Evolutionary conservation across 1,140 invertebrate species (phyloP).

Genomic region (Holcopasites calliopsidis): DNA sequence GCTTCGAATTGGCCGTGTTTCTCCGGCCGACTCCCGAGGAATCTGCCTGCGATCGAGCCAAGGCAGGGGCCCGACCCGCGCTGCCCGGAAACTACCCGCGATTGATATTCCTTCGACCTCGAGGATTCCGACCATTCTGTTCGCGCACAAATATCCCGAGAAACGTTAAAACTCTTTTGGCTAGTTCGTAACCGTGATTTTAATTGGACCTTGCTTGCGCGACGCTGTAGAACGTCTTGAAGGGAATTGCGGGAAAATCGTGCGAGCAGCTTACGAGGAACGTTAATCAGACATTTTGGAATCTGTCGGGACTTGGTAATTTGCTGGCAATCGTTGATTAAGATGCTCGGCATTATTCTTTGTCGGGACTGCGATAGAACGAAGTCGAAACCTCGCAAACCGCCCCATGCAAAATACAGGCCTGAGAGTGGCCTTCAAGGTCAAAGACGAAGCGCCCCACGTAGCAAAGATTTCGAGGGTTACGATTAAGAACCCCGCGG

Average conservation of each 20-base stretch:
- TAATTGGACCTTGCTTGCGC: conserved; percentile 15
- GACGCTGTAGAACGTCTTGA: neutral
- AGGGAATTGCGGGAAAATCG: conserved; percentile 11
- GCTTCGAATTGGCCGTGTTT: conserved; percentile 58
- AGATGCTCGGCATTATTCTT: neutral
- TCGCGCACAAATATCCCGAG: too few relatives aligned
- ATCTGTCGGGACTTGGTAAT: neutral
- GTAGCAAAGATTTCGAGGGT: conserved; percentile 20
- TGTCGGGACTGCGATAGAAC: too few relatives aligned
- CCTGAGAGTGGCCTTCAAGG: neutral
- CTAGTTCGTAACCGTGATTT: conserved; percentile 21
- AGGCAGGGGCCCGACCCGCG: conserved; percentile 14
- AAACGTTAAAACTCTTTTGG: too few relatives aligned
- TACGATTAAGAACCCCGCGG: conserved; percentile 38
- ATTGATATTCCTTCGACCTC: conserved; percentile 53
- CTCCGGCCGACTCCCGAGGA: conserved; percentile 32
- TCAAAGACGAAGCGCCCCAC: neutral
- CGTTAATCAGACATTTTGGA: conserved; percentile 19
- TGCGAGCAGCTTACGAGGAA: neutral
- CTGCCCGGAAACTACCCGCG: conserved; percentile 1
- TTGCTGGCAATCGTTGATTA: neutral
- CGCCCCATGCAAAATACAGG: too few relatives aligned
- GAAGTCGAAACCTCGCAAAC: too few relatives aligned
- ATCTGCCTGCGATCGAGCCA: conserved; percentile 40
- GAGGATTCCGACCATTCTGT: neutral